A percentile compares a stretch with the other conserved stretches of the same genome.
These are phyloP conservation scores for Nasonia vitripennis DNA, from an alignment of 1,140 invertebrate species.

Conservation along the genomic window DNA sequence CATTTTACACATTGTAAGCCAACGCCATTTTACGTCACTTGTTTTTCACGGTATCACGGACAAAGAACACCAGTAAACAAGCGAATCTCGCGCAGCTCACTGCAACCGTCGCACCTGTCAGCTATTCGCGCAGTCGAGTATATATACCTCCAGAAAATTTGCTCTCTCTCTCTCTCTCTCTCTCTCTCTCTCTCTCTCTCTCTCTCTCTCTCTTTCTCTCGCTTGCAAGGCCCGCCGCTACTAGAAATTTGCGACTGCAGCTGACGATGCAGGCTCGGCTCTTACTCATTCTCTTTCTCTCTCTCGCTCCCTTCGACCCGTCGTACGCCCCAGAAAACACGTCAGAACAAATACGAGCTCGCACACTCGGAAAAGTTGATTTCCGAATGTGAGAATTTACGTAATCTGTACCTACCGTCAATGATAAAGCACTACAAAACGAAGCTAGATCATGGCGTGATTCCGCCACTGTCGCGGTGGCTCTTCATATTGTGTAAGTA, in stretches of 20 bases:
- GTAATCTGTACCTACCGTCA: conserved; percentile 27
- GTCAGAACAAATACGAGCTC: neutral
- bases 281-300: neutral
- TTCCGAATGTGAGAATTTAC: neutral
- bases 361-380: neutral
- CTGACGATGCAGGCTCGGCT: neutral
- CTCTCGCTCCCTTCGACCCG: neutral
- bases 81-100: neutral
- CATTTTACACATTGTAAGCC: neutral
- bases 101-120: neutral
- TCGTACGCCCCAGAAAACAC: neutral
- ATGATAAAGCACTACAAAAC: neutral
- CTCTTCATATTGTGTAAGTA: conserved; percentile 9
- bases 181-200: neutral
- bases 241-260: neutral
- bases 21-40: conserved; percentile 25
- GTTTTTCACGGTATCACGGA: neutral
- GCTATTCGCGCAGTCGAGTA: neutral
- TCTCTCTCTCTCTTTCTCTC: neutral
- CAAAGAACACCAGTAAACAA: neutral
- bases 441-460: neutral
- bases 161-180: neutral
- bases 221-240: neutral
- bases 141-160: neutral
- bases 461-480: neutral